Evolutionary conservation across 2,113 vertebrate genomes (phyloP).

Genomic region (Nibea albiflora): DNA sequence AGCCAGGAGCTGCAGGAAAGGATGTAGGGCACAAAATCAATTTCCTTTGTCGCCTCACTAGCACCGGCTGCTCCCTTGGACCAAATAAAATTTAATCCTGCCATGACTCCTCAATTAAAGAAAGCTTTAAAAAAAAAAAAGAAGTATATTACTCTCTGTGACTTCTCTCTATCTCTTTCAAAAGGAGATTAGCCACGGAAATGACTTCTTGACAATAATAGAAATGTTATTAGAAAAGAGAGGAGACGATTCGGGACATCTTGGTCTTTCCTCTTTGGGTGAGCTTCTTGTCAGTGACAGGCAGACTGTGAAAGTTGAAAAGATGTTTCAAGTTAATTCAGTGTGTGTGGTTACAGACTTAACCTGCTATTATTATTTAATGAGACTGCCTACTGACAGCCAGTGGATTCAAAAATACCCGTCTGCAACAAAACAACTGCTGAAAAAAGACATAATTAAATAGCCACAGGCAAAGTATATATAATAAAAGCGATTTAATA

Average conservation of each 20-base stretch:
- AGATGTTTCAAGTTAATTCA: conserved; percentile 29
- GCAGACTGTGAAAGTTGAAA: conserved; percentile 2
- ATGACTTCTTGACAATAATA: conserved; percentile 62
- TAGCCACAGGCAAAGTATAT: conserved; percentile 9
- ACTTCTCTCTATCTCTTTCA: conserved; percentile 53
- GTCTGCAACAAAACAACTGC: neutral
- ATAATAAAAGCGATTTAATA: conserved; percentile 23
- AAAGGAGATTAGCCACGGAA: conserved; percentile 68
- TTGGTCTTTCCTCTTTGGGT: conserved; percentile 11
- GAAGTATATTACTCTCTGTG: conserved; percentile 66
- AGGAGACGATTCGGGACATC: neutral
- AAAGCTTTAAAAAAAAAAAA: conserved; percentile 27
- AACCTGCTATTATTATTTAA: neutral
- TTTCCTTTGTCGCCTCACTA: conserved; percentile 70
- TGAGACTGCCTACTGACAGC: conserved; percentile 21
- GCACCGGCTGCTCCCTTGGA: conserved; percentile 61
- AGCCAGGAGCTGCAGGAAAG: conserved; percentile 60
- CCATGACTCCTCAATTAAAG: conserved; percentile 80
- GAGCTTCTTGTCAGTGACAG: conserved; percentile 9
- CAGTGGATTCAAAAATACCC: conserved; percentile 9
- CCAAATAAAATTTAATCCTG: conserved; percentile 75
- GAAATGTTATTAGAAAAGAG: conserved; percentile 38
- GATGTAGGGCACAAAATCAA: conserved; percentile 77
- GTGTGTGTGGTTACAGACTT: neutral
- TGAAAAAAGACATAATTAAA: conserved; percentile 17